phyloP scores from a whole-genome alignment of 2,797 vertebrate genomes.

The Notoglanidium macrostoma region DNA sequence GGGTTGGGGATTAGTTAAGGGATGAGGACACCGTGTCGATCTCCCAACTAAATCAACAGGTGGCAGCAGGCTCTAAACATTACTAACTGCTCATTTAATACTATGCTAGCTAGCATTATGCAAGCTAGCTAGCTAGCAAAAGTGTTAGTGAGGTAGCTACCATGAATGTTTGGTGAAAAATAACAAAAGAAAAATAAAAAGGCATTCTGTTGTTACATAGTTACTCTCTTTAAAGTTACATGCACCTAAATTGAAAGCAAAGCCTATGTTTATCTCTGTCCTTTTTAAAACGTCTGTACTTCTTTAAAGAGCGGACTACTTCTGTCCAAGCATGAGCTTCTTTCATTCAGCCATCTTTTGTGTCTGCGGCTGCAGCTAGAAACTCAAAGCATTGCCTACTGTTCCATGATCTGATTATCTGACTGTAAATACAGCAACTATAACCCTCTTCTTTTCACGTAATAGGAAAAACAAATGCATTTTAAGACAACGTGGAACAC shows the following conservation, averaged over 20 bases:
- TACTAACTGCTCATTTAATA: not conserved
- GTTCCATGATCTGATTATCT: not conserved
- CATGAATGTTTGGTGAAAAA: not conserved
- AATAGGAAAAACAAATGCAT: not conserved
- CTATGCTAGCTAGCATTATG: not conserved
- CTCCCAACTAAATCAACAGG: not conserved
- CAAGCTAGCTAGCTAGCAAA: not conserved
- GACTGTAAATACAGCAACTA: slow-evolving; percentile 32
- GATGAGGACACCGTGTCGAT: too few species aligned
- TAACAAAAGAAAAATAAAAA: not conserved
- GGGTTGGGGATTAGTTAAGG: too few species aligned
- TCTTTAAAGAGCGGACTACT: not conserved
- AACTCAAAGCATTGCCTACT: not conserved
- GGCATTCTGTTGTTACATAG: not conserved
- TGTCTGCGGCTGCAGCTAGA: slow-evolving; percentile 8
- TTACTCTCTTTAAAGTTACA: not conserved
- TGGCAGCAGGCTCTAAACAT: not conserved
- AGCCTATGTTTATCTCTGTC: too few species aligned
- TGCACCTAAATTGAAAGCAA: not conserved
- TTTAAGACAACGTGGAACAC: slow-evolving; percentile 13
- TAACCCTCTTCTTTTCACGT: not conserved
- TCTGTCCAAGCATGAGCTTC: not conserved
- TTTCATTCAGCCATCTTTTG: not conserved
- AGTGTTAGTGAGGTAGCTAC: not conserved
- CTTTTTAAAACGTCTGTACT: too few species aligned